These are phyloP conservation scores for Blastobasis lacticolella DNA, from an alignment of 2,888 invertebrate species.

Conservation along the genomic window DNA sequence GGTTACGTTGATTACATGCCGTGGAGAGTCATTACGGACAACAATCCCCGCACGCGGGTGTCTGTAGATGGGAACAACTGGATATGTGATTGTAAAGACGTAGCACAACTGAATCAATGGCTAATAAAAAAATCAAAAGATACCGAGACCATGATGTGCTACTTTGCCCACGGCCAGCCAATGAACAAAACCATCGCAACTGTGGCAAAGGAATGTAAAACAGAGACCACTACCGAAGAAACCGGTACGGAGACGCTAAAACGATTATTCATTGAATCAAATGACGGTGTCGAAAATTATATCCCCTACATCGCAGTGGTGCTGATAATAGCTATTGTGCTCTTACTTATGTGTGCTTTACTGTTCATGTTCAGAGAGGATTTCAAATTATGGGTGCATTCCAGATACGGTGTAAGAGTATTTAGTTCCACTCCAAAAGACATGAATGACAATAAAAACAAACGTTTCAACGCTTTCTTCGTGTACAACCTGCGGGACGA, in stretches of 20 bases:
- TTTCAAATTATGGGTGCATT: conserved; percentile 85
- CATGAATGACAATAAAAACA: conserved; percentile 75
- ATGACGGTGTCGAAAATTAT: conserved; percentile 80
- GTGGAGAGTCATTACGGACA: conserved; percentile 80
- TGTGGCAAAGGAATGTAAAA: conserved; percentile 72
- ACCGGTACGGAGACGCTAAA: conserved; percentile 75
- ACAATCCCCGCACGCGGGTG: conserved; percentile 79
- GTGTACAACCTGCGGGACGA: conserved; percentile 89
- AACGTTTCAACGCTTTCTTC: conserved; percentile 90
- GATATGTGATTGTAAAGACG: conserved; percentile 87
- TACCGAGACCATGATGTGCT: conserved; percentile 79
- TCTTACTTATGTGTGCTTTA: conserved; percentile 79
- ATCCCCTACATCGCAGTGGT: conserved; percentile 83
- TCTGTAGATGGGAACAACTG: conserved; percentile 86
- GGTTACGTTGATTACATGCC: conserved; percentile 84
- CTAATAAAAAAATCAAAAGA: conserved; percentile 78
- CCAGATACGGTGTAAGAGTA: conserved; percentile 83
- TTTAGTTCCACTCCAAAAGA: conserved; percentile 76
- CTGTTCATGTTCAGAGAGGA: conserved; percentile 84
- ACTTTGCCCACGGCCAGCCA: conserved; percentile 68
- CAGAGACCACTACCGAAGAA: conserved; percentile 77
- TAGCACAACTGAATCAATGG: conserved; percentile 81
- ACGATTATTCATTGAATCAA: conserved; percentile 76
- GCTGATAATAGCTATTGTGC: conserved; percentile 79
- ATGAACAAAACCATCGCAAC: conserved; percentile 68